Percentiles rank a stretch among this genome's conserved stretches.
phyloP scores from a whole-genome alignment of 2,113 vertebrate genomes.

The Cromileptes altivelis region DNA sequence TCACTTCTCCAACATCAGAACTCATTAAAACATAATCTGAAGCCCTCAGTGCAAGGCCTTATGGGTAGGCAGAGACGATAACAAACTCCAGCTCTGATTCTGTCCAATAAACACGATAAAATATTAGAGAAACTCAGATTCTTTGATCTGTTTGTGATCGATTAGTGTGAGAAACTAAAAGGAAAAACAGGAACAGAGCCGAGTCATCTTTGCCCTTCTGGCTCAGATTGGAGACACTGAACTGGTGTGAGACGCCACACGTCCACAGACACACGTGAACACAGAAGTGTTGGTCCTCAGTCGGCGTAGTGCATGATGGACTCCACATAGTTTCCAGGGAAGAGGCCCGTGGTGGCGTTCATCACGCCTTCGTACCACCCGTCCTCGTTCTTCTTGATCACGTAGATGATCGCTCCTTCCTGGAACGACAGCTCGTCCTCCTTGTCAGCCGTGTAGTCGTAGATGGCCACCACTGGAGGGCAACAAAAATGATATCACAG shows the following conservation, averaged over 20 bases:
- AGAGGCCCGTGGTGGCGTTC: slow-evolving; percentile 94
- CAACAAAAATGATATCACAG: neutral
- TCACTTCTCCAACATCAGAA: neutral
- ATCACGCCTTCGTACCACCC: slow-evolving; percentile 97
- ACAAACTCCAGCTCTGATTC: neutral
- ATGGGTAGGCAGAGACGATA: neutral
- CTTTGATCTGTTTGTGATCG: slow-evolving; percentile 1
- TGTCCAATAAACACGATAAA: slow-evolving; percentile 2
- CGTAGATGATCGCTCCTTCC: slow-evolving; percentile 97
- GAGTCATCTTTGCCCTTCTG: neutral
- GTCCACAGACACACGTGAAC: neutral
- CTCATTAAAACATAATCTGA: neutral
- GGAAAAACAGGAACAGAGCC: neutral
- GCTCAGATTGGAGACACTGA: neutral
- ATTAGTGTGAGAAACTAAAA: slow-evolving; percentile 12
- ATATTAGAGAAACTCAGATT: slow-evolving; percentile 4
- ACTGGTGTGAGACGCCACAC: neutral
- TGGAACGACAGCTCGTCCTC: slow-evolving; percentile 97
- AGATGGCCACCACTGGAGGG: slow-evolving; percentile 94
- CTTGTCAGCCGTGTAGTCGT: slow-evolving; percentile 95
- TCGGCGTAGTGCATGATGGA: slow-evolving; percentile 98
- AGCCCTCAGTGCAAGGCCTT: slow-evolving; percentile 2
- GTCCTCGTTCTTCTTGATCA: slow-evolving; percentile 97
- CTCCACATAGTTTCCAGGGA: slow-evolving; percentile 97
- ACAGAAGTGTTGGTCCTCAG: slow-evolving; percentile 70